These are phyloP conservation scores for Lateolabrax maculatus DNA, from an alignment of 2,797 vertebrate genomes.

Conservation along the genomic window DNA sequence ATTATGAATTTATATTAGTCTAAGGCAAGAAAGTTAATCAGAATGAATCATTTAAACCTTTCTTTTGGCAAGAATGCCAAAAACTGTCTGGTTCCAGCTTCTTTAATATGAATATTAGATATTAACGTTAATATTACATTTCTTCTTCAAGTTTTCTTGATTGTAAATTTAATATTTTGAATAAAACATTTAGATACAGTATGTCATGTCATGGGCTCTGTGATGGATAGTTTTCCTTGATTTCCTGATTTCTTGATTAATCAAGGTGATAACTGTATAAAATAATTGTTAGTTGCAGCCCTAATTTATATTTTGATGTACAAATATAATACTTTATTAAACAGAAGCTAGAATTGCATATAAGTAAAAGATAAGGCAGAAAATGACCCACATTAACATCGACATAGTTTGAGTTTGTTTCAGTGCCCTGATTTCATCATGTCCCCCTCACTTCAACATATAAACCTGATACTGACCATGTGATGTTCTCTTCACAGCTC, in stretches of 20 bases:
- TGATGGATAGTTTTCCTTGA: background rate
- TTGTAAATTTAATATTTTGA: background rate
- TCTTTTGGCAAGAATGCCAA: too few relatives aligned
- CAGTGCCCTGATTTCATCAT: background rate
- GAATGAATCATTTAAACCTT: background rate
- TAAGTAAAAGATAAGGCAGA: background rate
- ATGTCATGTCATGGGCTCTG: background rate
- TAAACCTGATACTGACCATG: background rate
- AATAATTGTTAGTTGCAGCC: background rate
- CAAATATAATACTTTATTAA: background rate
- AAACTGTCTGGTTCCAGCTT: too few relatives aligned
- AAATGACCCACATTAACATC: too few relatives aligned
- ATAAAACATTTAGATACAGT: too few relatives aligned
- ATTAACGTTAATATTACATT: too few relatives aligned
- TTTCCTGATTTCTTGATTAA: background rate
- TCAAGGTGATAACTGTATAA: too few relatives aligned
- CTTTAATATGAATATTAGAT: too few relatives aligned
- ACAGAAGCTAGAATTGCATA: background rate
- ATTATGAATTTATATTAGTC: background rate
- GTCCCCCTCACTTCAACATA: background rate
- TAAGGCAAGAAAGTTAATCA: background rate
- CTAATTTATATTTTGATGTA: background rate
- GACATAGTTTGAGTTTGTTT: background rate
- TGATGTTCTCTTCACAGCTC: constrained; percentile 61
- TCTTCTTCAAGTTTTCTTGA: background rate